Conservation (phyloP, 2,113 vertebrate genomes). For the Hemibagrus wyckioides region DNA sequence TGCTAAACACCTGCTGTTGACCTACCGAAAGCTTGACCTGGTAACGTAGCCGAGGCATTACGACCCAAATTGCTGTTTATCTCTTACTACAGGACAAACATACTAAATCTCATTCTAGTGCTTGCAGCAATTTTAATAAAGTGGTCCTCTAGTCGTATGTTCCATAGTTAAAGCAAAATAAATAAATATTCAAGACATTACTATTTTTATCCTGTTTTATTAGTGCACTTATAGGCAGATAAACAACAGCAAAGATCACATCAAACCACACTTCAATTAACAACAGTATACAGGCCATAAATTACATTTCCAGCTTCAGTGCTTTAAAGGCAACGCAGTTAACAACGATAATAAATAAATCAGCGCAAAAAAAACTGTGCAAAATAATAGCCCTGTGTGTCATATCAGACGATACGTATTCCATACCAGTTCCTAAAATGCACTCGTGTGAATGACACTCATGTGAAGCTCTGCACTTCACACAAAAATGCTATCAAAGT, state of each 20-base stretch:
- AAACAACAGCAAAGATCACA: background rate
- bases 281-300: background rate
- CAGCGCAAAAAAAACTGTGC: background rate
- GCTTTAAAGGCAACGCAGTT: background rate
- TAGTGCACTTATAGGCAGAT: background rate
- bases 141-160: background rate
- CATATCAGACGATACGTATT: background rate
- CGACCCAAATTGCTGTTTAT: background rate
- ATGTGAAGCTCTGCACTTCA: background rate
- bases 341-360: background rate
- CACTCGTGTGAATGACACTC: background rate
- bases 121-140: background rate
- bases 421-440: background rate
- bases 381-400: background rate
- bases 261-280: background rate
- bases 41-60: background rate
- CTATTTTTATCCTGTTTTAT: background rate
- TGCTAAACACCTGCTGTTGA: conserved; percentile 7
- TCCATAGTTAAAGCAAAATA: background rate
- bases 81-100: background rate
- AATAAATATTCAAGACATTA: background rate
- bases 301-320: background rate
- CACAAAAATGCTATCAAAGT: background rate
- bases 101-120: background rate
- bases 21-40: background rate